Conservation (phyloP, 2,888 invertebrate genomes). For the Acrobasis consociella region DNA sequence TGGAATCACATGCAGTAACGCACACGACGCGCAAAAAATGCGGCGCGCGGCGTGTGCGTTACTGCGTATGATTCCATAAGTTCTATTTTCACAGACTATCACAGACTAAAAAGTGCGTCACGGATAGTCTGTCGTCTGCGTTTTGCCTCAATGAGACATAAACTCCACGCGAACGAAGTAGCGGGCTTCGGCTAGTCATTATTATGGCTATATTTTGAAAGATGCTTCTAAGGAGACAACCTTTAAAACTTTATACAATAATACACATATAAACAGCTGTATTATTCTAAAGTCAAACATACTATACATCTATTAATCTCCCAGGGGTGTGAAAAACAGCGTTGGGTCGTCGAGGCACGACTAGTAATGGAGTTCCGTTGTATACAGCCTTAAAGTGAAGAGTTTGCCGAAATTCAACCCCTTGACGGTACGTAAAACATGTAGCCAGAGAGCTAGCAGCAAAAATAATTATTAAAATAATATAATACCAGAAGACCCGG, state of each 20-base stretch:
- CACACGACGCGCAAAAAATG: no score
- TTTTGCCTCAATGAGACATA: no score
- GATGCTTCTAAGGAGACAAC: background rate
- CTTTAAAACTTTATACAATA: background rate
- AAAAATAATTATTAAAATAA: background rate
- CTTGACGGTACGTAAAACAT: constrained; percentile 55
- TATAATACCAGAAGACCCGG: no score
- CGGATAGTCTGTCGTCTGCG: no score
- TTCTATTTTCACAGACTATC: no score
- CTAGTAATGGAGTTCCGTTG: constrained; percentile 75
- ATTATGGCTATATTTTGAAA: no score
- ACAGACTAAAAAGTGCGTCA: no score
- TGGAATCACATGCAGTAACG: no score
- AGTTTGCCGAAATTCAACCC: constrained; percentile 58
- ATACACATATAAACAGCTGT: constrained; percentile 38
- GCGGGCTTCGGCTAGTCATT: no score
- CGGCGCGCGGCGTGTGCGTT: no score
- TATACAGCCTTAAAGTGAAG: constrained; percentile 54
- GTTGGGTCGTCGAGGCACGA: constrained; percentile 48
- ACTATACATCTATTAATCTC: constrained; percentile 57
- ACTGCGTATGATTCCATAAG: no score
- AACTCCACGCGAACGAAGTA: no score
- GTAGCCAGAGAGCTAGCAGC: constrained; percentile 39
- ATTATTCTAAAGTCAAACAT: constrained; percentile 31
- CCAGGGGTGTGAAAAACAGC: constrained; percentile 48